A percentile compares a stretch with the other conserved stretches of the same genome.
These are phyloP conservation scores for Didymodactylos carnosus DNA, from an alignment of 2,888 invertebrate species.

Conservation along the genomic window DNA sequence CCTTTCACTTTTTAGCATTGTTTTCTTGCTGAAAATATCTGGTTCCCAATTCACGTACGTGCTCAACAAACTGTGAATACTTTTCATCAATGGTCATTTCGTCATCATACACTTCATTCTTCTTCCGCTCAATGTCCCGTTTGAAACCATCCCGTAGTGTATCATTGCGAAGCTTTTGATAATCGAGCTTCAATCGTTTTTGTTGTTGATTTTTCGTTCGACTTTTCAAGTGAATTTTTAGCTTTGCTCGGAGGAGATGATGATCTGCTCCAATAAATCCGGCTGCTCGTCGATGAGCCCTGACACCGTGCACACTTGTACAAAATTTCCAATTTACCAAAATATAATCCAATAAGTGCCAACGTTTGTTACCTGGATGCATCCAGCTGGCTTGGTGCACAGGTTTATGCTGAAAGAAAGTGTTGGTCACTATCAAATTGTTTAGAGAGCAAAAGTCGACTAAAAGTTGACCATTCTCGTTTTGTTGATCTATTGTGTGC, in stretches of 20 bases:
- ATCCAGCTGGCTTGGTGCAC: background rate
- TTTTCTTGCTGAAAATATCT: background rate
- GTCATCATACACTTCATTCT: too few relatives aligned
- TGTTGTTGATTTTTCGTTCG: background rate
- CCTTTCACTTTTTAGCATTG: background rate
- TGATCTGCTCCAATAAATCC: background rate
- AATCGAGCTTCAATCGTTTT: too few relatives aligned
- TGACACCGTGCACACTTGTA: background rate
- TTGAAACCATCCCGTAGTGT: too few relatives aligned
- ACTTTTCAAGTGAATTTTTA: background rate
- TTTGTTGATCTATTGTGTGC: background rate
- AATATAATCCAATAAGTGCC: background rate
- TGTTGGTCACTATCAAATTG: background rate
- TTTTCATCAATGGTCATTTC: too few relatives aligned
- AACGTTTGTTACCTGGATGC: background rate
- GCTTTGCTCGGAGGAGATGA: background rate
- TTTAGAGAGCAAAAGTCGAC: background rate
- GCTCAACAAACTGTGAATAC: background rate
- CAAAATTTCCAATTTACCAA: background rate
- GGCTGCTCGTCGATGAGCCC: background rate
- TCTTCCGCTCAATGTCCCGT: too few relatives aligned
- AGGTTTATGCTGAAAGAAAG: background rate
- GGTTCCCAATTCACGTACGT: background rate
- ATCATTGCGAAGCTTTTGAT: too few relatives aligned
- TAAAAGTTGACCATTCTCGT: background rate